Base-by-base conservation (phyloP, 2,888 invertebrate species). In the Tortricodes alternella region DNA sequence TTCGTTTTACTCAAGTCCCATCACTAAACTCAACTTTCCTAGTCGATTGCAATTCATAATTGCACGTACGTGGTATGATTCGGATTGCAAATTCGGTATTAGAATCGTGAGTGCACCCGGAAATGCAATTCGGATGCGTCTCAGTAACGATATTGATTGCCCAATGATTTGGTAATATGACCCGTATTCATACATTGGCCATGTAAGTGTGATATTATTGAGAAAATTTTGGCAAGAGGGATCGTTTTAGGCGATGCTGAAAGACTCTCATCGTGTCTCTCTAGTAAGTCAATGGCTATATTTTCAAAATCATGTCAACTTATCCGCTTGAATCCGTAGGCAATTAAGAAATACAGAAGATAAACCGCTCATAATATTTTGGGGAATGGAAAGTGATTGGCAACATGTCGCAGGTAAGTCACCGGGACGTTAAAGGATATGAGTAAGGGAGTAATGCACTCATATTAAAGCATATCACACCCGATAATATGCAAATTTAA, bases 11-110 rank as follows among this genome's bases (percentile, higher is more conserved):
- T 9, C 15, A 15, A 19, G 11, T 6, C 13, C 3, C 2, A 16
- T 23, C 18, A 29, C 23, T 15, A 5, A 13, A 11, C 11, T 35
- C n/a, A 43, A 44, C 41, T 44, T 44, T 56, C 50, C 43, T 27
- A 43, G 49, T 43, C 43, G 35, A 53, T 21, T 49, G 60, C 44
- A 56, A 56, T n/a, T 55, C 43, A 55, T 60, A 60, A 60, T 58
- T 53, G 49, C 57, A 27, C 24, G 52, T 53, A 53, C 57, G 59
- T 46, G 59, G 50, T 46, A 44, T 55, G 50, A 44, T 46, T 49
- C 29, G 37, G 49, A 37, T 49, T 50, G 43, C 56, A 56, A 56
- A 56, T 58, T 52, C 27, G 35, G 46, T 46, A 58, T 58, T 46
- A 52, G 57, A 56, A 50, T 50, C 44, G 56, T 56, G 56, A 56